These are phyloP conservation scores for Melieria picta DNA, from an alignment of 2,888 invertebrate genomes.

Conservation along the genomic window DNA sequence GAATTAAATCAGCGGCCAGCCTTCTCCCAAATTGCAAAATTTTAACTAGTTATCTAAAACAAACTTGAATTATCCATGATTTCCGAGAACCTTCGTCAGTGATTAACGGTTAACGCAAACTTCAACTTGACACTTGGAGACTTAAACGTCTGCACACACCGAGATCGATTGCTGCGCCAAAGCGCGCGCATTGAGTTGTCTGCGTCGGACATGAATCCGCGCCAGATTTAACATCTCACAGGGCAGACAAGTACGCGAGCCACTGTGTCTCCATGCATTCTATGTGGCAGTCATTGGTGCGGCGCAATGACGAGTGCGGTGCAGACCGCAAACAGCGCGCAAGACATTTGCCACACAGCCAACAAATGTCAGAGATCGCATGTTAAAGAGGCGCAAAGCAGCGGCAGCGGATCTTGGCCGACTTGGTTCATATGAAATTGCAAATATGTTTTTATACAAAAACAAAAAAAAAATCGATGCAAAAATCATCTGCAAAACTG, in stretches of 20 bases:
- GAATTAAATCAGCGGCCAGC: too few relatives aligned
- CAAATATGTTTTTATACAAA: background rate
- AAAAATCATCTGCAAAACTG: background rate
- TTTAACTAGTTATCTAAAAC: too few relatives aligned
- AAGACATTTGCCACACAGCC: conserved; percentile 1
- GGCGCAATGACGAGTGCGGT: conserved; percentile 9
- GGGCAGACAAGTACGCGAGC: too few relatives aligned
- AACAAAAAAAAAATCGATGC: background rate
- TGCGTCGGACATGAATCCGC: background rate
- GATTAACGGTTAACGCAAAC: conserved; percentile 49
- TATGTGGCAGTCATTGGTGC: background rate
- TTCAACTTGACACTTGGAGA: conserved; percentile 56
- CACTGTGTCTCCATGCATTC: too few relatives aligned
- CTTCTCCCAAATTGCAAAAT: too few relatives aligned
- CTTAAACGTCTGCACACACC: background rate
- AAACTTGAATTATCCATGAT: too few relatives aligned
- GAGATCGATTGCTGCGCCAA: background rate
- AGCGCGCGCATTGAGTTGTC: background rate
- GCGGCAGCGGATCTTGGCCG: background rate
- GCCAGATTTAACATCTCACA: too few relatives aligned
- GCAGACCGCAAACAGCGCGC: background rate
- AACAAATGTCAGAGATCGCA: conserved; percentile 38
- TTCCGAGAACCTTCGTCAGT: background rate
- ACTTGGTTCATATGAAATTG: background rate
- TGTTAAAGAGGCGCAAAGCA: conserved; percentile 33